Evolutionary conservation across 2,113 vertebrate species (phyloP).

Genomic region (Aepyceros melampus): DNA sequence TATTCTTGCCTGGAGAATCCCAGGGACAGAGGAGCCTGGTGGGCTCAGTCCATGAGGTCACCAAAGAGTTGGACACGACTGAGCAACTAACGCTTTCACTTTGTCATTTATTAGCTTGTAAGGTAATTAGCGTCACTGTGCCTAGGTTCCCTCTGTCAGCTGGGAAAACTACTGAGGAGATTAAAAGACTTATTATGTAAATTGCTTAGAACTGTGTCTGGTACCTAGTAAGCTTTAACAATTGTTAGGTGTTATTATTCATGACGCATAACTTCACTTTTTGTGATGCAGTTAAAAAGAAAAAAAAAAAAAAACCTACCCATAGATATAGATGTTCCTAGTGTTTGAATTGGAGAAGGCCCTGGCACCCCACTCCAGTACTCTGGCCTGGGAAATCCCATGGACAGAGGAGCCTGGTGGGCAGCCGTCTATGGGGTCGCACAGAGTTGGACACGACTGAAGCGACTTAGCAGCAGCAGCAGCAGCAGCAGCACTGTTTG

Average conservation of each 20-base stretch:
- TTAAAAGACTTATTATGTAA: not conserved
- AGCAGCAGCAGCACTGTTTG: too few species aligned
- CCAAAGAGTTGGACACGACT: too few species aligned
- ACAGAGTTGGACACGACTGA: too few species aligned
- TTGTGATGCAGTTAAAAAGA: not conserved
- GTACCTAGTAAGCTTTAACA: not conserved
- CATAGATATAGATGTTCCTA: not conserved
- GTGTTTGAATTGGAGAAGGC: not conserved
- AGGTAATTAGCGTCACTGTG: not conserved
- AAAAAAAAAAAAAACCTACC: not conserved
- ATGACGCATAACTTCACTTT: not conserved
- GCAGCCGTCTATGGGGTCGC: too few species aligned
- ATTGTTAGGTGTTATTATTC: not conserved
- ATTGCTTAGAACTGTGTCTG: not conserved
- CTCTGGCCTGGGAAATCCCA: too few species aligned
- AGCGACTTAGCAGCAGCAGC: too few species aligned
- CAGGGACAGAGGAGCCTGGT: too few species aligned
- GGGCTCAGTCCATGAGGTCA: too few species aligned
- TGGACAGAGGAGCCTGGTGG: too few species aligned
- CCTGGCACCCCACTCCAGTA: too few species aligned
- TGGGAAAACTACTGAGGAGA: not conserved
- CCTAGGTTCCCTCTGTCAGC: constrained; percentile 2
- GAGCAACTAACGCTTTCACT: too few species aligned
- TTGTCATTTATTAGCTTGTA: not conserved
- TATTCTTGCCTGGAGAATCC: too few species aligned